These are phyloP conservation scores for Puffinus mauretanicus DNA, from an alignment of 2,113 vertebrate genomes.

Conservation along the genomic window DNA sequence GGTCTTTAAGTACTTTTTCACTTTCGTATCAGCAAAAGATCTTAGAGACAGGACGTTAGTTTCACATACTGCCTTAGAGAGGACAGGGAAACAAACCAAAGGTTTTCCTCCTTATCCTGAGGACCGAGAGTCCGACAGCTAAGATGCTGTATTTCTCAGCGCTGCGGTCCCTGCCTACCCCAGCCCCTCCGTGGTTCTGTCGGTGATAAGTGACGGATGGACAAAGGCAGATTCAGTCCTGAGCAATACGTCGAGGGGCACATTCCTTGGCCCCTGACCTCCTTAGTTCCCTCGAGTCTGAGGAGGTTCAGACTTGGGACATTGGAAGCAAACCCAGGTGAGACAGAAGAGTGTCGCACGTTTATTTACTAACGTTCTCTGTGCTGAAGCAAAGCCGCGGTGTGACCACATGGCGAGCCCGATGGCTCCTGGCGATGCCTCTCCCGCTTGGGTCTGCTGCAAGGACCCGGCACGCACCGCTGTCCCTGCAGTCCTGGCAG, in stretches of 20 bases:
- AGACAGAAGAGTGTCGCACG: accelerated
- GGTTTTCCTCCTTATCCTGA: neutral
- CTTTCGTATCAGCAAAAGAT: neutral
- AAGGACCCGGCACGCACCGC: accelerated
- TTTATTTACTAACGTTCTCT: accelerated
- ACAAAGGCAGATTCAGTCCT: neutral
- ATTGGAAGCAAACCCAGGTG: neutral
- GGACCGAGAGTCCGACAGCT: neutral
- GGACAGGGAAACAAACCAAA: neutral
- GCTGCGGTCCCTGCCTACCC: neutral
- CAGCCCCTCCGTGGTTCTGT: accelerated
- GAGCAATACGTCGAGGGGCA: accelerated
- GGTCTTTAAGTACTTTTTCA: neutral
- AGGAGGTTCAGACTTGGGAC: neutral
- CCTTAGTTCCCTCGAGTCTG: accelerated
- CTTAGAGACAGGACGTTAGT: accelerated
- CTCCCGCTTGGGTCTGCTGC: neutral
- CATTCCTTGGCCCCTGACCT: neutral
- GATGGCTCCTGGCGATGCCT: neutral
- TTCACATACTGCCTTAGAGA: neutral
- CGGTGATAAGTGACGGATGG: accelerated
- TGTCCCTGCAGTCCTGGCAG: neutral
- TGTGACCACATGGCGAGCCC: accelerated
- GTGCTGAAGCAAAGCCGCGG: neutral
- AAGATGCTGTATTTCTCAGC: accelerated